phyloP scores from a whole-genome alignment of 2,888 invertebrate genomes.

The Lithodes maja region DNA sequence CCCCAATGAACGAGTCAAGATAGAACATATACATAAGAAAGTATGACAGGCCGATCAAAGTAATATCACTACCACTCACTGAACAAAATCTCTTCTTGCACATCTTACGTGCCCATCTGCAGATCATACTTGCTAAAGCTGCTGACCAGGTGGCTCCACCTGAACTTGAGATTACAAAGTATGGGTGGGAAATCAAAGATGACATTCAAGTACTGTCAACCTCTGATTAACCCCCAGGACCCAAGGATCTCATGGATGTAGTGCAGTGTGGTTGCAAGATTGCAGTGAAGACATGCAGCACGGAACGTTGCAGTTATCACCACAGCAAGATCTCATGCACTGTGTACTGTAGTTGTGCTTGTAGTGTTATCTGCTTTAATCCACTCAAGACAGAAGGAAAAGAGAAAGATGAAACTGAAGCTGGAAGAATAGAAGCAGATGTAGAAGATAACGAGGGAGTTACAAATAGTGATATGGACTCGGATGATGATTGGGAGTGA shows the following conservation, averaged over 20 bases:
- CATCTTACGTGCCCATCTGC: constrained; percentile 39
- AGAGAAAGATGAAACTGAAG: constrained; percentile 15
- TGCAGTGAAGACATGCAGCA: constrained; percentile 25
- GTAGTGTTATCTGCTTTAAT: constrained; percentile 22
- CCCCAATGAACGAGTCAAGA: constrained; percentile 9
- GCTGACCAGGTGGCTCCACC: constrained; percentile 29
- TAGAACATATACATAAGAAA: constrained; percentile 22
- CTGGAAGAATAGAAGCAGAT: constrained; percentile 11
- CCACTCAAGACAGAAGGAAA: constrained; percentile 28
- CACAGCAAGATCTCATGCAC: constrained; percentile 18
- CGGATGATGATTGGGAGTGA: constrained; percentile 9
- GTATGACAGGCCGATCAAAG: constrained; percentile 19
- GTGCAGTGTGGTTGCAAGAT: not conserved
- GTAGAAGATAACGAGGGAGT: constrained; percentile 2
- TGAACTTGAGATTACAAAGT: constrained; percentile 30
- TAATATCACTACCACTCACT: too few relatives aligned
- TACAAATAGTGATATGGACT: constrained; percentile 1
- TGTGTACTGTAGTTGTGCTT: constrained; percentile 22
- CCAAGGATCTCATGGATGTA: constrained; percentile 19
- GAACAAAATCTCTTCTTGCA: too few relatives aligned
- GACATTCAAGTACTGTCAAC: constrained; percentile 18
- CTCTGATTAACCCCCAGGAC: constrained; percentile 23
- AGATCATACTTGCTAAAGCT: constrained; percentile 25
- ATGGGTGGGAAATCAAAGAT: constrained; percentile 32
- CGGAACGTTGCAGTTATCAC: constrained; percentile 35